phyloP scores from a whole-genome alignment of 2,797 vertebrate genomes.

The Acanthopagrus latus region DNA sequence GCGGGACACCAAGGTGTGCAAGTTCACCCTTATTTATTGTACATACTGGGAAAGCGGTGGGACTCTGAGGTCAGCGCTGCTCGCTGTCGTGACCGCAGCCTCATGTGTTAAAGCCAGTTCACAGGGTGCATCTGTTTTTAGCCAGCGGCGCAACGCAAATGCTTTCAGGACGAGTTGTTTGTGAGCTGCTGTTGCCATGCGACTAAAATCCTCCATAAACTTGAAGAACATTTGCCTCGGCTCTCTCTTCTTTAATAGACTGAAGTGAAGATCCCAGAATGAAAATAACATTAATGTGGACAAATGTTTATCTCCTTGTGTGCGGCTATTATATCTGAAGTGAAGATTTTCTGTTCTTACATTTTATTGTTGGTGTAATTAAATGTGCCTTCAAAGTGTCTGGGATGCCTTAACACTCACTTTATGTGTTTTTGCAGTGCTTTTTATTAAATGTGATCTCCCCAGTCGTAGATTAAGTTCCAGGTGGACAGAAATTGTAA shows the following conservation, averaged over 20 bases:
- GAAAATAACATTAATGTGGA: slow-evolving; percentile 1
- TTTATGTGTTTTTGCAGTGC: background rate
- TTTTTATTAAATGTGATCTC: background rate
- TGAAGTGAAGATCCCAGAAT: background rate
- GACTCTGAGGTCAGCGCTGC: slow-evolving; percentile 17
- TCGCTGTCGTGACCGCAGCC: slow-evolving; percentile 6
- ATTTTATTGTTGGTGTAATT: slow-evolving; percentile 18
- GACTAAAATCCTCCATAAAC: slow-evolving; percentile 33
- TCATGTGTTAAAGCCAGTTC: background rate
- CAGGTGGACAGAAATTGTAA: background rate
- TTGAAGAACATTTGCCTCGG: slow-evolving; percentile 16
- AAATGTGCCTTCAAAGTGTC: slow-evolving; percentile 7
- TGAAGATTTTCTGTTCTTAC: background rate
- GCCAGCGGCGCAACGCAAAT: background rate
- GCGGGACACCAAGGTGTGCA: slow-evolving; percentile 11
- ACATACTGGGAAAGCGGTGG: background rate
- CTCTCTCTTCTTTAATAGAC: slow-evolving; percentile 29
- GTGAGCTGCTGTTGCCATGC: slow-evolving; percentile 38
- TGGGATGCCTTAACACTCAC: background rate
- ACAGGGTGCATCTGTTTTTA: slow-evolving; percentile 12
- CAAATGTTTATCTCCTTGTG: slow-evolving; percentile 11
- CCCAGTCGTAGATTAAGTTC: background rate
- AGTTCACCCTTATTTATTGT: slow-evolving; percentile 4
- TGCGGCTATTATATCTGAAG: background rate
- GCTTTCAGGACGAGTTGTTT: background rate